A percentile compares a stretch with the other conserved stretches of the same genome.
Evolutionary conservation across 1,140 invertebrate species (phyloP).

Genomic region (Magallana angulata): DNA sequence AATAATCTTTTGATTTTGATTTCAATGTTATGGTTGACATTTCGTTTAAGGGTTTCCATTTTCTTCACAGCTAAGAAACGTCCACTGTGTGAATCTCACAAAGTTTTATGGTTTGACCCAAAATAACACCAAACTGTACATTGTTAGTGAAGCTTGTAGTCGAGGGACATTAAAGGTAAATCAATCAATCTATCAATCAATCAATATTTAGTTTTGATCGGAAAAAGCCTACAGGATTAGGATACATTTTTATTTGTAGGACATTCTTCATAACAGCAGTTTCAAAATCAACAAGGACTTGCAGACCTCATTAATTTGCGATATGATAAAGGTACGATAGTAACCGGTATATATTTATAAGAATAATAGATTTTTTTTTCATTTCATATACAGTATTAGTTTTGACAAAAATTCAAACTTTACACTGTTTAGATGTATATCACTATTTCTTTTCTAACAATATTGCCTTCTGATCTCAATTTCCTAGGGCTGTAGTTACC

Average conservation of each 20-base stretch:
- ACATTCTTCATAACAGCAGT: slow-evolving; percentile 94
- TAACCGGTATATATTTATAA: too few species aligned
- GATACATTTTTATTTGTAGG: slow-evolving; percentile 75
- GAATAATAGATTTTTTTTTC: too few species aligned
- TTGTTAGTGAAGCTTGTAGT: slow-evolving; percentile 70
- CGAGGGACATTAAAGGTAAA: slow-evolving; percentile 70
- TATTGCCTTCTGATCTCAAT: too few species aligned
- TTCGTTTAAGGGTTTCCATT: background rate
- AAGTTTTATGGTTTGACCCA: slow-evolving; percentile 94
- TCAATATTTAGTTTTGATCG: too few species aligned
- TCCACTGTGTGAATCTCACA: slow-evolving; percentile 85
- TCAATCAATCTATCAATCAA: background rate
- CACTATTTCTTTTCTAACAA: too few species aligned
- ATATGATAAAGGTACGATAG: slow-evolving; percentile 88
- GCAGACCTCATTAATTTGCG: slow-evolving; percentile 92
- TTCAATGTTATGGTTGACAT: too few species aligned
- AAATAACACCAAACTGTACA: slow-evolving; percentile 83
- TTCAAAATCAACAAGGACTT: slow-evolving; percentile 97
- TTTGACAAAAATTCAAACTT: too few species aligned
- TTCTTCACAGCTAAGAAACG: slow-evolving; percentile 22
- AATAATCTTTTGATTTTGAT: too few species aligned
- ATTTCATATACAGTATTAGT: too few species aligned
- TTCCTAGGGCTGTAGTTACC: slow-evolving; percentile 81
- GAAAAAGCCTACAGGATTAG: too few species aligned
- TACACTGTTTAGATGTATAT: too few species aligned